A percentile compares a stretch with the other conserved stretches of the same genome.
Evolutionary conservation across 2,113 vertebrate species (phyloP).

Genomic region (Gadus macrocephalus): DNA sequence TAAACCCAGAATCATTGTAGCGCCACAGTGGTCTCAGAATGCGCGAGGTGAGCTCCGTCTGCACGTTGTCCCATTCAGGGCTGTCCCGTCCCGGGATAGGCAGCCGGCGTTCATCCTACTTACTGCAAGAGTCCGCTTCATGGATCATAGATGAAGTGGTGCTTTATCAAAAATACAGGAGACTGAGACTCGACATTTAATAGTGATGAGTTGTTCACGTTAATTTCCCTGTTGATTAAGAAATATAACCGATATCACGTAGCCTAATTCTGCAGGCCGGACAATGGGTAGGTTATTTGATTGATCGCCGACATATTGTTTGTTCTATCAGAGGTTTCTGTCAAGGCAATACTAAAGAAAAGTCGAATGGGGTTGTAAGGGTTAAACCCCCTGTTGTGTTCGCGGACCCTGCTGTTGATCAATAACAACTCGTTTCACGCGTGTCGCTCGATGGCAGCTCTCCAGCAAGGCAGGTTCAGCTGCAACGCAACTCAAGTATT

Average conservation of each 20-base stretch:
- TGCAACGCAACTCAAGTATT: too few species aligned
- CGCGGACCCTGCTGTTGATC: background rate
- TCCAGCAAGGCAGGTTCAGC: too few species aligned
- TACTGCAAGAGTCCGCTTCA: too few species aligned
- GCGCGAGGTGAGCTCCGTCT: too few species aligned
- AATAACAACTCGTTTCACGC: constrained; percentile 31
- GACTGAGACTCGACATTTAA: background rate
- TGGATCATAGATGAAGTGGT: background rate
- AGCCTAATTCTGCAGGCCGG: constrained; percentile 83
- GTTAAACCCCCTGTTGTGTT: constrained; percentile 42
- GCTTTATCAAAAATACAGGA: constrained; percentile 10
- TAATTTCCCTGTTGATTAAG: constrained; percentile 24
- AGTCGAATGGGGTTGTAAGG: constrained; percentile 59
- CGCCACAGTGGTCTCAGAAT: too few species aligned
- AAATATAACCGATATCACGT: constrained; percentile 78
- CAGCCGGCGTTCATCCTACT: constrained; percentile 32
- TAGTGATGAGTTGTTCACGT: constrained; percentile 19
- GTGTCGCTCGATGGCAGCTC: too few species aligned
- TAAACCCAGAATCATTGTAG: too few species aligned
- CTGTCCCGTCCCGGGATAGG: constrained; percentile 59
- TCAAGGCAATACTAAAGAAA: constrained; percentile 61
- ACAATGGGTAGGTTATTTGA: constrained; percentile 73
- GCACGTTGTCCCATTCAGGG: constrained; percentile 36
- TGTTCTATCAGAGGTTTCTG: constrained; percentile 74
- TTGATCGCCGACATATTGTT: constrained; percentile 78